Evolutionary conservation across 2,113 vertebrate genomes (phyloP).

Genomic region (Serinus canaria): DNA sequence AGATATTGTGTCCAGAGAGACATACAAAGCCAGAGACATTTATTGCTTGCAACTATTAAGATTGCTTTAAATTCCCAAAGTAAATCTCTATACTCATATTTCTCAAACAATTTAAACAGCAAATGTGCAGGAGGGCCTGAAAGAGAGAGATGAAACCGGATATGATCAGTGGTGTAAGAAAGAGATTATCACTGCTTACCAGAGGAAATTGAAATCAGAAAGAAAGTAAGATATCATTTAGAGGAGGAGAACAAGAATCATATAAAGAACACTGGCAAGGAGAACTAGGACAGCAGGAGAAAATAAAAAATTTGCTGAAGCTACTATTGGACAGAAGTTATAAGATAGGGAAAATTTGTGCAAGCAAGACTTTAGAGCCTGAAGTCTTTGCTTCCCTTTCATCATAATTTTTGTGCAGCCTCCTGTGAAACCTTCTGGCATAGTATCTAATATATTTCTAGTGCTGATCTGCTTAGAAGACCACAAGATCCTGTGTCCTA

Average conservation of each 20-base stretch:
- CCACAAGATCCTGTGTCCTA: neutral
- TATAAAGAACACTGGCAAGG: neutral
- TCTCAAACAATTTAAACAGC: neutral
- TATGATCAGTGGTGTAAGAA: neutral
- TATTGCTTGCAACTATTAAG: neutral
- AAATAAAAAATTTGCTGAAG: neutral
- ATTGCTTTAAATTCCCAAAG: neutral
- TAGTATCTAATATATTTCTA: neutral
- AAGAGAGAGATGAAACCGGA: neutral
- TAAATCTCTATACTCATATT: neutral
- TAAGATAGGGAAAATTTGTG: neutral
- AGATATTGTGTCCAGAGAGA: neutral
- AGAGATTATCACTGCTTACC: neutral
- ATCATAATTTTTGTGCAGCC: neutral
- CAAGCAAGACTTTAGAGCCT: neutral
- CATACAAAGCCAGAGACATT: neutral
- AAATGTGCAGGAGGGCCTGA: neutral
- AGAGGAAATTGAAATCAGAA: neutral
- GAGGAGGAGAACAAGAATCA: neutral
- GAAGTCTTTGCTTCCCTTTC: neutral
- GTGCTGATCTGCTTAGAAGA: neutral
- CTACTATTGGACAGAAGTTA: neutral
- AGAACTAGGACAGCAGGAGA: neutral
- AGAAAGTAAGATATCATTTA: neutral
- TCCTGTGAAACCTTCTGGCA: neutral